Conservation (phyloP, 2,113 vertebrate species). For the Acanthisitta chloris region DNA sequence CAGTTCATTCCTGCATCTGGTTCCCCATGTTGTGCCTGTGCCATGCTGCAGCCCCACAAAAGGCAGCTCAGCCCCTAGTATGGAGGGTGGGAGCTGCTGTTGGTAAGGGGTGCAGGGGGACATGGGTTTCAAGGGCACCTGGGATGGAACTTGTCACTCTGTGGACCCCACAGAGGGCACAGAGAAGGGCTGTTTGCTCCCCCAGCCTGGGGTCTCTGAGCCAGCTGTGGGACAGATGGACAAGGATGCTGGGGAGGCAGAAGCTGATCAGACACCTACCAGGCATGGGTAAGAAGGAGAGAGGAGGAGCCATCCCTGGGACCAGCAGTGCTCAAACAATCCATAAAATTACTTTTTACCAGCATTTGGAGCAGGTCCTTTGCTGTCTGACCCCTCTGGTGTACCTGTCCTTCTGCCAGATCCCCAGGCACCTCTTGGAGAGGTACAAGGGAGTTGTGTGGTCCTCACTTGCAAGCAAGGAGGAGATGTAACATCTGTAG, state of each 20-base stretch:
- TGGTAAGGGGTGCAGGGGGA: not conserved
- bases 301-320: not conserved
- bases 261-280: not conserved
- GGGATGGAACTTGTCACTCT: accelerated
- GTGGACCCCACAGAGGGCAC: accelerated
- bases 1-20: too few relatives aligned
- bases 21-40: too few relatives aligned
- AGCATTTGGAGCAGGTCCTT: not conserved
- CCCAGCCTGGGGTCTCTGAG: accelerated
- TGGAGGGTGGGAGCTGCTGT: not conserved
- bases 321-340: not conserved
- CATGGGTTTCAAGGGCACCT: not conserved
- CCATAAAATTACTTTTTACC: accelerated
- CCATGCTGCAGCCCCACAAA: not conserved
- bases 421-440: not conserved
- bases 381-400: accelerated
- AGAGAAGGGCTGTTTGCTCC: not conserved
- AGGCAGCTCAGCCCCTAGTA: not conserved
- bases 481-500: not conserved
- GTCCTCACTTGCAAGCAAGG: accelerated
- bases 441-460: not conserved
- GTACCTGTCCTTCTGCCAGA: not conserved
- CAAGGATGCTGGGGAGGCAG: not conserved
- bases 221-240: not conserved
- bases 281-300: not conserved